Evolutionary conservation across 2,113 vertebrate genomes (phyloP).

Genomic region (Pollimyrus isidori): DNA sequence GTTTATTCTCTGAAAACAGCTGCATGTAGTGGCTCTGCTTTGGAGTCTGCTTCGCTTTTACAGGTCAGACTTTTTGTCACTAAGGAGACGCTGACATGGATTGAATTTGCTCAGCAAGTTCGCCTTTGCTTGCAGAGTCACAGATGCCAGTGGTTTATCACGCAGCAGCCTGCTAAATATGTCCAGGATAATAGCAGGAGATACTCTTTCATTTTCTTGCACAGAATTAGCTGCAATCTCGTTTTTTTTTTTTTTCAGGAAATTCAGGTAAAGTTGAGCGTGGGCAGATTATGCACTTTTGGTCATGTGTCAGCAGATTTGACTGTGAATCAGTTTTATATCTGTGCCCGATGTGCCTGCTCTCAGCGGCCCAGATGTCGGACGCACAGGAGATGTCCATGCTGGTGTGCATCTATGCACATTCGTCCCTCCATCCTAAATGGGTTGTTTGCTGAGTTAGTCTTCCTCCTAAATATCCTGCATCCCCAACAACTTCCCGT

Average conservation of each 20-base stretch:
- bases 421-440: neutral
- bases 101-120: neutral
- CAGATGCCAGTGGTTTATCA: neutral
- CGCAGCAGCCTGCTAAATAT: neutral
- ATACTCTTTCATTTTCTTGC: neutral
- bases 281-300: neutral
- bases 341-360: neutral
- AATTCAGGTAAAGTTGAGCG: neutral
- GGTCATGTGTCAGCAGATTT: neutral
- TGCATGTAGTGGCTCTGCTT: neutral
- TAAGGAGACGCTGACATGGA: neutral
- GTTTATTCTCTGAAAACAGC: neutral
- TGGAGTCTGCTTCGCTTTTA: neutral
- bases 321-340: neutral
- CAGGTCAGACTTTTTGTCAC: neutral
- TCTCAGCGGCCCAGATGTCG: neutral
- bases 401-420: neutral
- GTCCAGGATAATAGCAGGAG: neutral
- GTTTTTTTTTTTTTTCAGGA: neutral
- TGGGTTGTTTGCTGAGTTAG: neutral
- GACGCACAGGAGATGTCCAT: neutral
- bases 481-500: neutral
- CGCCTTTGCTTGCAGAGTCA: neutral
- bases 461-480: neutral
- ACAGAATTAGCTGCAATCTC: neutral